Evolutionary conservation across 2,888 invertebrate species (phyloP), one percentile per base, ranked within the genome.

Genomic region (Brachypterus glaber): DNA sequence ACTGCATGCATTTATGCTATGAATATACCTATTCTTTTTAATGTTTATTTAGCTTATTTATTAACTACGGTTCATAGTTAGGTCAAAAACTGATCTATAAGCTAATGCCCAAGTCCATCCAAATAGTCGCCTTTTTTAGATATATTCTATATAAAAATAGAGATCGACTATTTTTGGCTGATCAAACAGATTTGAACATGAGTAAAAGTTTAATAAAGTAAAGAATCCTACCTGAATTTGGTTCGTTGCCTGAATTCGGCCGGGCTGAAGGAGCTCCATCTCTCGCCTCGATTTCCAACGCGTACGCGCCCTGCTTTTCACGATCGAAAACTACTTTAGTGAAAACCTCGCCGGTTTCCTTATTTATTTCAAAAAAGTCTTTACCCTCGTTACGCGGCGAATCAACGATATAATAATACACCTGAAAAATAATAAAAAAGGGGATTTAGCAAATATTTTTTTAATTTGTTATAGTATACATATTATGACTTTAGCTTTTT

Each of bases 221-320:
- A 38, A 36, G 42, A 30, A 18, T 70, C 77, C 68, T 62, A 92
- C 95, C 95, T 76, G 92, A 91, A 75, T 96, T 96, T 30, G 93
- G 92, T 60, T 88, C 84, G 66, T 87, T 86, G 62, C 87, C 85
- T 61, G 88, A 87, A 65, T 93, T 92, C 29, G 93, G 93, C 47
- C 93, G 74, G 37, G 91, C 93, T 9, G 96, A 96, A n/a, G 91
- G 86, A 39, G 90, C 90, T 35, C 95, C 93, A 62, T 98, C 98
- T 40, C 92, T 74, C 0, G 96, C 97, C 65, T 92, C 91, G 54
- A 98, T 95, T 63, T 95, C 93, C 60, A 98, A 70, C 24, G 96
- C 96, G 70, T 96, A 97, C 41, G 95, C 92, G 30, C 89, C 90
- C 64, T 95, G 92, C 73, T 92, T 92, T 70, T 97, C 97, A 47